Evolutionary conservation across 2,888 invertebrate species (phyloP), one percentile per base, ranked within the genome.

Genomic region (Ormyrus thymus): DNA sequence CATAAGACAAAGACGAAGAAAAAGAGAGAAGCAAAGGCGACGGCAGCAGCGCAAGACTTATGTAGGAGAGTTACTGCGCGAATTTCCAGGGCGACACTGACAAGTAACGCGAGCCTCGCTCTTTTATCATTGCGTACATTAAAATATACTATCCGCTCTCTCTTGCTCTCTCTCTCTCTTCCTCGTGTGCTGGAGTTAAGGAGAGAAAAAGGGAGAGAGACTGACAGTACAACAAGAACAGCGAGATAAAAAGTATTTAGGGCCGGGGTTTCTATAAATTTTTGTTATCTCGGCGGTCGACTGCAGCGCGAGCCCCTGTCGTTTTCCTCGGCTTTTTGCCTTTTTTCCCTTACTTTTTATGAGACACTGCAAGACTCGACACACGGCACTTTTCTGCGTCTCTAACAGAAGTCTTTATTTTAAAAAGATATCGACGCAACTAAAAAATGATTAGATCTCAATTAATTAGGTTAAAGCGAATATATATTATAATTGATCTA

Each of bases 71-170:
- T 78, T 76, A 81, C 73, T 66, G 76, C 76, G 76, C 74, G 79
- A 81, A 81, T 81, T 81, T 73, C 74, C 64, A 70, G 68, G 69
- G 15, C 79, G 81, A 80, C 81, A 80, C 77, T 81, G 80, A 81
- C 80, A 80, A 81, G 81, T 80, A 80, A 81, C 81, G 76, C 78
- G 78, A 75, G 80, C 80, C 73, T 72, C 58, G 70, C 81, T 76
- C 81, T 74, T 81, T 80, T 80, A 78, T 81, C 82, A 82, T 74
- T 74, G 77, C 71, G 61, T 76, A 61, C 80, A 80, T 80, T 80
- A 77, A 80, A 80, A 74, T 78, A 80, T 80, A 74, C 71, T 56
- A 70, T 61, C 74, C 69, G 56, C 74, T 71, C 61, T 13, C 72
- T 45, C 43, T 5, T 45, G 29, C 53, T 3, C 62, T 46, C 58